Evolutionary conservation across 2,797 vertebrate species (phyloP).

Genomic region (Sebastes steindachneri): DNA sequence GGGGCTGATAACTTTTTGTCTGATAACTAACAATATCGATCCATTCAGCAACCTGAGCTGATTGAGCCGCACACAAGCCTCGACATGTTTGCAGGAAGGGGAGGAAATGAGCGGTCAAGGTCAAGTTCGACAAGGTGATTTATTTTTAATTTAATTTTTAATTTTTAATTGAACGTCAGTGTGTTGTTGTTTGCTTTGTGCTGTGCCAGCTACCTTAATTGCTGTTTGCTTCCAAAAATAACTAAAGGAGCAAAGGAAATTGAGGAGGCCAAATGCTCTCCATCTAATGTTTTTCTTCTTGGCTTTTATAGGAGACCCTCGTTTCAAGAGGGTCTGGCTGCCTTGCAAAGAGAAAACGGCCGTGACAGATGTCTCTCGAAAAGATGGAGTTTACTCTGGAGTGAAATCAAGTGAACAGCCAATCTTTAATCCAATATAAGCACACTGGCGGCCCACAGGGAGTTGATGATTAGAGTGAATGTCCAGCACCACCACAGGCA

Average conservation of each 20-base stretch:
- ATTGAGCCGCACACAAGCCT: neutral
- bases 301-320: slow-evolving; percentile 31
- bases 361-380: slow-evolving; percentile 56
- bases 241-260: slow-evolving; percentile 19
- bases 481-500: slow-evolving; percentile 6
- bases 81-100: neutral
- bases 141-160: neutral
- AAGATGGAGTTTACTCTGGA: slow-evolving; percentile 43
- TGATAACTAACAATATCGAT: neutral
- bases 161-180: neutral
- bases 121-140: neutral
- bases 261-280: neutral
- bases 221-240: slow-evolving; percentile 30
- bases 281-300: slow-evolving; percentile 29
- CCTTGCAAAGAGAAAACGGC: slow-evolving; percentile 24
- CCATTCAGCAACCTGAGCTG: neutral
- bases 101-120: neutral
- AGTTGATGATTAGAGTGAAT: neutral
- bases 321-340: slow-evolving; percentile 50
- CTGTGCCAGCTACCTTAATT: slow-evolving; percentile 2
- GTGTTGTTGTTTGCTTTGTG: neutral
- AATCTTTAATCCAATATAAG: slow-evolving; percentile 37
- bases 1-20: neutral
- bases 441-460: slow-evolving; percentile 3
- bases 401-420: slow-evolving; percentile 46